Evolutionary conservation across 2,888 invertebrate genomes (phyloP), one percentile per base, ranked within the genome.

Genomic region (Mamestra brassicae): DNA sequence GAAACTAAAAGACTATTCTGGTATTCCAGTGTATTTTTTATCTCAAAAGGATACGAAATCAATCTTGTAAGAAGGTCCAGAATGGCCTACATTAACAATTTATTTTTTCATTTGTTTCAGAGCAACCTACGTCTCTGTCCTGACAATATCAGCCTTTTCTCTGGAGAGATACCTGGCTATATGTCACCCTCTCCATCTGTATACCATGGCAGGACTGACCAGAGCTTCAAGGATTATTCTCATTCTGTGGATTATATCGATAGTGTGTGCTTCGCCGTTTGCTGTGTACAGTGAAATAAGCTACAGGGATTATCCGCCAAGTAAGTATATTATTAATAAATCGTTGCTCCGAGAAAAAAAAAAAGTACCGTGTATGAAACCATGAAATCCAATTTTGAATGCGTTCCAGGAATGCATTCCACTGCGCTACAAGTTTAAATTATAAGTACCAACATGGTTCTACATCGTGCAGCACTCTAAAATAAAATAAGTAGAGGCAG

Each of bases 71-170:
- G 52, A 52, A 62, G 76, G 55, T 76, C 17, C 5, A 57, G 50
- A 8, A 50, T 11, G 26, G n/a, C 17, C 0, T 36, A 13, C 10
- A 36, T 36, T 77, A 76, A 57, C 8, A 54, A 47, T 64, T 42
- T 13, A 52, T 63, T 61, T 36, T 77, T 66, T 55, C 47, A 42
- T 60, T 87, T 88, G 81, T 83, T 96, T 94, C 95, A 98, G 98
- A 94, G 98, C 98, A 8, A 98, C 98, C 7, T 99, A 99, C 93
- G 98, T 98, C 0, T 99, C 99, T 1, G 98, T 99, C 67, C 95
- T 99, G 89, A 99, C 99, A 62, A 99, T 99, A 91, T 98, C 98
- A 7, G 98, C 98, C 3, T 99, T 99, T 94, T 98, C 99, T 2
- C 97, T 98, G 93, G 99, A 99, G 95, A 97, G 99, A 66, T 98